A percentile compares a stretch with the other conserved stretches of the same genome.
Evolutionary conservation across 1,140 invertebrate genomes (phyloP).

Genomic region (Telenomus remus): DNA sequence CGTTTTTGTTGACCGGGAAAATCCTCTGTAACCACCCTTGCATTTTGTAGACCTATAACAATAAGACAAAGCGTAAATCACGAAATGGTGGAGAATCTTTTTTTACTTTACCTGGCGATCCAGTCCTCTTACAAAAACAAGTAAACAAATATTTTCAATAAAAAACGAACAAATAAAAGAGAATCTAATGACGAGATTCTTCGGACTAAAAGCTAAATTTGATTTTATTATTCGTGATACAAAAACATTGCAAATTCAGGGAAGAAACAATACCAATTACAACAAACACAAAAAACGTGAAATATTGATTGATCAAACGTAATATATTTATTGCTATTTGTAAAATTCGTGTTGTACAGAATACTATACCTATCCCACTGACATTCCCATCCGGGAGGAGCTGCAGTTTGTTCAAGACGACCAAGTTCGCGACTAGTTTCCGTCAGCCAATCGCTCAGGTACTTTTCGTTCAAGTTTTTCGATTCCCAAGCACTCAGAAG

Average conservation of each 20-base stretch:
- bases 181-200: no score
- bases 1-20: slow-evolving; percentile 54
- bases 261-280: slow-evolving; percentile 37
- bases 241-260: no score
- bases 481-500: slow-evolving; percentile 79
- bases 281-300: slow-evolving; percentile 46
- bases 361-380: slow-evolving; percentile 85
- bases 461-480: slow-evolving; percentile 77
- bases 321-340: slow-evolving; percentile 56
- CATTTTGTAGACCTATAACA: slow-evolving; percentile 67
- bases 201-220: no score
- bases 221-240: no score
- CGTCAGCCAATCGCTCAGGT: slow-evolving; percentile 79
- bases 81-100: slow-evolving; percentile 52
- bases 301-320: slow-evolving; percentile 39
- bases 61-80: slow-evolving; percentile 70
- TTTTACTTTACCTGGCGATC: slow-evolving; percentile 40
- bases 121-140: no score
- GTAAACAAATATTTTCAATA: no score
- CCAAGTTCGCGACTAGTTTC: slow-evolving; percentile 78
- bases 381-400: slow-evolving; percentile 82
- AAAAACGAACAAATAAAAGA: no score
- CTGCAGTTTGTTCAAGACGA: slow-evolving; percentile 78
- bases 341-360: slow-evolving; percentile 55
- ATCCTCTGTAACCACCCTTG: slow-evolving; percentile 63